Base-by-base conservation (phyloP, 1,140 invertebrate species). In the Pogonomyrmex californicus region DNA sequence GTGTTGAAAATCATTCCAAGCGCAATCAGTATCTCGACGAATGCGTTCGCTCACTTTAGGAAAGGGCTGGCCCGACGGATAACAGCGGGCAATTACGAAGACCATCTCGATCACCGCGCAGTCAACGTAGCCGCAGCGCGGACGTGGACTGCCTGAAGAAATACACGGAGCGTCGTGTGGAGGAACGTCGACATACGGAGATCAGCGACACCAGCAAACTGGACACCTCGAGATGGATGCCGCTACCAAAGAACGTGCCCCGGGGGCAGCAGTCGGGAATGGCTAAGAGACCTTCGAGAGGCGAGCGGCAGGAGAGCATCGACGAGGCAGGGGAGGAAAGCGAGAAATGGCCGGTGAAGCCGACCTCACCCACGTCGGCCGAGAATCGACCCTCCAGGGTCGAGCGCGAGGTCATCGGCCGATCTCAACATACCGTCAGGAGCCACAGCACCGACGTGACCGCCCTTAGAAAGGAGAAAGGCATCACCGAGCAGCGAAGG, bases 71-170 rank as follows among this genome's bases (percentile, higher is more conserved):
- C 93, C 93, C 93, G 36, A 38, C 87, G 93, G 91, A 91, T 91
- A 65, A 88, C 58, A 76, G 89, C 62, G 91, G 91, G 88, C 91
- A 92, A 75, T 12, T 56, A 62, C 92, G 93, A 82, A 90, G 93
- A 86, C 90, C 91, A 23, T 94, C 94, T 23, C 90, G 93, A 49
- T 94, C 93, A 33, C 93, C 93, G 60, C 93, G 94, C 36, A 93
- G 91, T 65, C 92, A 93, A 12, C 91, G 94, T 58, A 94, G 93
- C 65, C 92, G 93, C 33, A 94, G 92, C 73, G 92, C 93, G 33
- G 94, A 94, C 73, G 90, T 94, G 7, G 94, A 94, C 66, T 91
- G 92, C n/a, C 62, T 94, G 23, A 93, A 91, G 68, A 93, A 94
- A 56, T 94, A 94, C 86, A 91, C 91, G 5, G 93, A 93, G 44